These are phyloP conservation scores for Hylomyscus alleni DNA, from an alignment of 2,797 vertebrate genomes.

Conservation along the genomic window DNA sequence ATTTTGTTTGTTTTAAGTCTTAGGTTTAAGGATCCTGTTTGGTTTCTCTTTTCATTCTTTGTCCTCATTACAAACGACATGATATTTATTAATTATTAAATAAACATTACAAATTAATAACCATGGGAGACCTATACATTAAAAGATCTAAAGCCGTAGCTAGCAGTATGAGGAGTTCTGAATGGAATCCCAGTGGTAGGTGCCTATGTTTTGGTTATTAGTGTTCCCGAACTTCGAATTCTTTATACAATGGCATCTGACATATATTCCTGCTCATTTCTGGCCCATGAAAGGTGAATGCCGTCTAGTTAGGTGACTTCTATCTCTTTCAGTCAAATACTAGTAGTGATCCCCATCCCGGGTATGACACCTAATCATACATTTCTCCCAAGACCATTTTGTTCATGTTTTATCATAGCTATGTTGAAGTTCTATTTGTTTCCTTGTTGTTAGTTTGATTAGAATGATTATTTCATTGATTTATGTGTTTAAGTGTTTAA, in stretches of 20 bases:
- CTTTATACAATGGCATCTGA: not conserved
- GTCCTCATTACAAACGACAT: not conserved
- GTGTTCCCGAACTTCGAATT: conserved; percentile 24
- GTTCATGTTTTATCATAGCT: not conserved
- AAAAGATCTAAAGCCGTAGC: not conserved
- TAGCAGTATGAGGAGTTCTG: not conserved
- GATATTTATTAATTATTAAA: not conserved
- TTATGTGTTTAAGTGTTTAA: not conserved
- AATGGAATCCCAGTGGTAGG: not conserved
- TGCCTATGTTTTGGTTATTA: not conserved
- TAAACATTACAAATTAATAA: not conserved
- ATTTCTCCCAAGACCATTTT: not conserved
- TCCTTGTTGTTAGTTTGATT: not conserved
- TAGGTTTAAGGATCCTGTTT: not conserved
- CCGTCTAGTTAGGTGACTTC: not conserved
- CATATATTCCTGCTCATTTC: not conserved
- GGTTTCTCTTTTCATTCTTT: not conserved
- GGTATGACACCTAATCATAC: not conserved
- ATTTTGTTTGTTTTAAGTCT: not conserved
- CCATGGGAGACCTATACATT: not conserved
- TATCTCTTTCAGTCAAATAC: not conserved
- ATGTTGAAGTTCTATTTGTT: not conserved
- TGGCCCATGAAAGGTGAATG: not conserved
- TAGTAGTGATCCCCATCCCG: not conserved
- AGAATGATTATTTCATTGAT: not conserved